phyloP scores from a whole-genome alignment of 2,113 vertebrate genomes.

The Chaenocephalus aceratus region DNA sequence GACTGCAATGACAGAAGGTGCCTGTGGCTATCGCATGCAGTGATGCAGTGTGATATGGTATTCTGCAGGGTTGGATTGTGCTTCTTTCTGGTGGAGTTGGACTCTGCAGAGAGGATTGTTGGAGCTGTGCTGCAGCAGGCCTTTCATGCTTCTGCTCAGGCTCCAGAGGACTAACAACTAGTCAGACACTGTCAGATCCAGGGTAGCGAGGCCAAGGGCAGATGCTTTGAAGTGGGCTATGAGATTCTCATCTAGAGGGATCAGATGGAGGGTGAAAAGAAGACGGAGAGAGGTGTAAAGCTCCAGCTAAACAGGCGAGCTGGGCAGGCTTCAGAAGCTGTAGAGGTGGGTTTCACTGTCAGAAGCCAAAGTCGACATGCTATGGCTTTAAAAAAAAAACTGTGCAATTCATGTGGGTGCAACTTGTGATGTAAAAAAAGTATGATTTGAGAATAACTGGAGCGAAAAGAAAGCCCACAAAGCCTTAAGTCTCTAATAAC shows the following conservation, averaged over 20 bases:
- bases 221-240: conserved; percentile 79
- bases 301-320: conserved; percentile 59
- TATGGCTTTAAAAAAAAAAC: conserved; percentile 42
- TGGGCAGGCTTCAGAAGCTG: conserved; percentile 45
- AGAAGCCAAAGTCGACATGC: conserved; percentile 14
- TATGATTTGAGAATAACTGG: conserved; percentile 10
- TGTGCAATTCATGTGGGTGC: conserved; percentile 16
- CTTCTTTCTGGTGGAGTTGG: conserved; percentile 63
- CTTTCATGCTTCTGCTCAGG: conserved; percentile 68
- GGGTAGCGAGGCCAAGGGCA: conserved; percentile 69
- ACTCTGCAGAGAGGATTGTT: conserved; percentile 69
- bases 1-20: conserved; percentile 22
- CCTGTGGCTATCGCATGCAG: conserved; percentile 11
- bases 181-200: conserved; percentile 77
- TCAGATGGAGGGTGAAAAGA: conserved; percentile 67
- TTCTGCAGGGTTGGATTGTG: conserved; percentile 51
- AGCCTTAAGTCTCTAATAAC: not conserved
- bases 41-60: conserved; percentile 51
- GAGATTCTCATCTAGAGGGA: conserved; percentile 76
- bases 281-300: conserved; percentile 67
- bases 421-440: conserved; percentile 26
- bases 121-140: conserved; percentile 62
- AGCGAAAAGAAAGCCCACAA: not conserved
- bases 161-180: conserved; percentile 76
- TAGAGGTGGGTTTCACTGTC: conserved; percentile 32